These are phyloP conservation scores for Trogon melanurus DNA, from an alignment of 2,113 vertebrate genomes.

Conservation along the genomic window DNA sequence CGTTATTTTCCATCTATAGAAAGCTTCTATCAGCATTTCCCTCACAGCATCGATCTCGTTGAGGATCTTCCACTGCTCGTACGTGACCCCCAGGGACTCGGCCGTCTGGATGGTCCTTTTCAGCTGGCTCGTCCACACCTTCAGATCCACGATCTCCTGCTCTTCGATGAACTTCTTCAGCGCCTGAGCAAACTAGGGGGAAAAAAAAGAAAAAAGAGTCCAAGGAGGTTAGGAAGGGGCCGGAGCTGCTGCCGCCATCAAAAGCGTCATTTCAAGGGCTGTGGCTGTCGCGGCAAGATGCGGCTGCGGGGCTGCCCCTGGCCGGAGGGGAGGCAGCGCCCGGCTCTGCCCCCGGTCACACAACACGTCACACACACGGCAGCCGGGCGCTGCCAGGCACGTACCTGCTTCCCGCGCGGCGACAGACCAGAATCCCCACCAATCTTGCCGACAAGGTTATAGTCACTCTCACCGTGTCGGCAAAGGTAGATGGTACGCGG, in stretches of 20 bases:
- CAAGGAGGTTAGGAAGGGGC: neutral
- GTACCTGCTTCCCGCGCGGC: constrained; percentile 85
- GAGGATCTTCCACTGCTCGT: constrained; percentile 98
- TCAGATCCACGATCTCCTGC: constrained; percentile 89
- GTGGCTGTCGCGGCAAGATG: neutral
- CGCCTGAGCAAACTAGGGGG: constrained; percentile 83
- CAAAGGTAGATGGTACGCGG: constrained; percentile 97
- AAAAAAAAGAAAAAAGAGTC: neutral
- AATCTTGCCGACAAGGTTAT: constrained; percentile 88
- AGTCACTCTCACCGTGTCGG: constrained; percentile 93
- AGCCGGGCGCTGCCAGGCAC: neutral
- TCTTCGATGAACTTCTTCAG: constrained; percentile 88
- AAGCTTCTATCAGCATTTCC: neutral
- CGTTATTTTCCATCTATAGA: rapidly evolving
- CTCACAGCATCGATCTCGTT: constrained; percentile 97
- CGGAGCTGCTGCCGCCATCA: neutral
- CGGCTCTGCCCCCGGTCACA: neutral
- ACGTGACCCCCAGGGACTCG: constrained; percentile 88
- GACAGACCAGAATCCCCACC: constrained; percentile 94
- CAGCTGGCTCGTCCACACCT: constrained; percentile 98
- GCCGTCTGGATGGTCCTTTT: constrained; percentile 96
- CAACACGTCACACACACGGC: neutral
- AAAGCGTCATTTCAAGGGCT: neutral
- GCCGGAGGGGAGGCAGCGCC: neutral
- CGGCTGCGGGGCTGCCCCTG: neutral